Percentiles rank a stretch among this genome's conserved stretches.
Conservation (phyloP, 2,113 vertebrate genomes). For the Pygoscelis adeliae region DNA sequence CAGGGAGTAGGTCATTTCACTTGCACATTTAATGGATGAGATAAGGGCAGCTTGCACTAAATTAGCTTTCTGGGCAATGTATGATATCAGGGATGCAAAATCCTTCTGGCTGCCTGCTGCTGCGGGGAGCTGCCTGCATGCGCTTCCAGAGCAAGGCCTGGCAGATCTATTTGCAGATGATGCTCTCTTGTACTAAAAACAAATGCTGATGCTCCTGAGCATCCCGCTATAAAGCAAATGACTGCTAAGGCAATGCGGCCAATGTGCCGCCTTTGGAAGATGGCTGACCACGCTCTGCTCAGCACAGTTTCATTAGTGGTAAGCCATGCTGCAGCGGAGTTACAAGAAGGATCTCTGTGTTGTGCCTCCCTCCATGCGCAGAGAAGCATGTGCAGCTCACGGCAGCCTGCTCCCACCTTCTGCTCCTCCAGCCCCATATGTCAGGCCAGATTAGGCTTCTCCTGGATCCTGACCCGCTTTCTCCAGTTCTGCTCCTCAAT, state of each 20-base stretch:
- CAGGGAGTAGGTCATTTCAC: not conserved
- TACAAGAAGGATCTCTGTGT: not conserved
- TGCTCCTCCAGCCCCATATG: not conserved
- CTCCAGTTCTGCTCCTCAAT: not conserved
- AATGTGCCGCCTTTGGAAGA: not conserved
- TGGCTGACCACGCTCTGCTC: not conserved
- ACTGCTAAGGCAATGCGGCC: not conserved
- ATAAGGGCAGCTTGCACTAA: constrained; percentile 4
- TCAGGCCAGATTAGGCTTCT: not conserved
- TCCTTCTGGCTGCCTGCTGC: not conserved
- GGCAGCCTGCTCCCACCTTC: not conserved
- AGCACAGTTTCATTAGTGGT: not conserved
- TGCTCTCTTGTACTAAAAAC: not conserved
- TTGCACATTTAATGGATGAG: constrained; percentile 37
- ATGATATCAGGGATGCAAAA: not conserved
- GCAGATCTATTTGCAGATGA: not conserved
- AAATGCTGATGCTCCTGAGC: not conserved
- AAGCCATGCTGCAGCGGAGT: not conserved
- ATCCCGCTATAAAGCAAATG: not conserved
- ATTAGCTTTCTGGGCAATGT: constrained; percentile 9
- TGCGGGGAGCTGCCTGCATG: not conserved
- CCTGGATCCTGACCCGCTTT: not conserved
- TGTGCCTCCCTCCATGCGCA: rapidly evolving
- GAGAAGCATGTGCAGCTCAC: not conserved
- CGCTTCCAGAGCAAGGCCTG: not conserved